A percentile compares a stretch with the other conserved stretches of the same genome.
These are phyloP conservation scores for Notolepis coatsorum DNA, from an alignment of 2,797 vertebrate species.

Conservation along the genomic window DNA sequence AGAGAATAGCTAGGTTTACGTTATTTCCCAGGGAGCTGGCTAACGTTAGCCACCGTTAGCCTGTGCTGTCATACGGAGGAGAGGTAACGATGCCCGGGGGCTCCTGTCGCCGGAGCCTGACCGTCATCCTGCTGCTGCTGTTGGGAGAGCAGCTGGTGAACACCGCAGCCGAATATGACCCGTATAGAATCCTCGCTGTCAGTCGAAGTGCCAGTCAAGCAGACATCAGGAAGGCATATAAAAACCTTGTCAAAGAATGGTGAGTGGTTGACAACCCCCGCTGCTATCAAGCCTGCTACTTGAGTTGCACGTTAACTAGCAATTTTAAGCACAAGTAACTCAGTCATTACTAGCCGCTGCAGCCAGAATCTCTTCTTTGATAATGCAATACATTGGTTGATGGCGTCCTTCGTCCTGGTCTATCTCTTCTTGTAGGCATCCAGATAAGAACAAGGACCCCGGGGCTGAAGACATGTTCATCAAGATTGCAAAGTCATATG, in stretches of 20 bases:
- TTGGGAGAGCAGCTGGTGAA: constrained; percentile 68
- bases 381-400: too few species aligned
- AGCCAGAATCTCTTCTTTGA: too few species aligned
- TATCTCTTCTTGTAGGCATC: constrained; percentile 85
- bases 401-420: too few species aligned
- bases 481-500: constrained; percentile 95
- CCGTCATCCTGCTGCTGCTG: constrained; percentile 67
- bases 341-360: neutral
- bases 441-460: constrained; percentile 96
- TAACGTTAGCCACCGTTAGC: constrained; percentile 22
- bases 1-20: neutral
- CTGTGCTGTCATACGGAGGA: neutral
- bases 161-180: constrained; percentile 84
- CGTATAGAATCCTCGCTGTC: constrained; percentile 88
- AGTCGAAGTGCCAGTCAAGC: constrained; percentile 84
- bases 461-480: constrained; percentile 96
- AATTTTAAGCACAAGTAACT: too few species aligned
- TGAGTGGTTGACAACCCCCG: constrained; percentile 68
- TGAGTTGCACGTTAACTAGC: too few species aligned
- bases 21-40: neutral
- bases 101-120: neutral
- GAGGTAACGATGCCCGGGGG: neutral
- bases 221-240: constrained; percentile 93
- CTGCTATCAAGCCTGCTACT: neutral
- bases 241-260: constrained; percentile 91